A percentile compares a stretch with the other conserved stretches of the same genome.
Conservation (phyloP, 2,113 vertebrate species). For the Hipposideros armiger region DNA sequence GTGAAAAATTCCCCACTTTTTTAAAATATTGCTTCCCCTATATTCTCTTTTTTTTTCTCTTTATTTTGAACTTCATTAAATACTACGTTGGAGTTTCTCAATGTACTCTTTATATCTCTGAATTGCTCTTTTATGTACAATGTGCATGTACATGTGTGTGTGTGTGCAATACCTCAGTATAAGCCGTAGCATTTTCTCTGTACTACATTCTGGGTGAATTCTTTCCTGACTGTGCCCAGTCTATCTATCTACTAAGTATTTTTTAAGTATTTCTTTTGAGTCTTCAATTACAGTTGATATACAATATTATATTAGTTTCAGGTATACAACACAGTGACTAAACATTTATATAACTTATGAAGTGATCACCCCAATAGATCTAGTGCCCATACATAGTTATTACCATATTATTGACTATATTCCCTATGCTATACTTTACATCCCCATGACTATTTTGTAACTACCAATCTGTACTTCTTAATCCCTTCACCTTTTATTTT, state of each 20-base stretch:
- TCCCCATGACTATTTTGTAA: no score
- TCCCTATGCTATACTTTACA: no score
- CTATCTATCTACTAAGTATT: background rate
- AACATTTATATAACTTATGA: no score
- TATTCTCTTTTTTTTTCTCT: background rate
- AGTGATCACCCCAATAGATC: no score
- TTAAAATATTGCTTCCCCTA: background rate
- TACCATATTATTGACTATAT: no score
- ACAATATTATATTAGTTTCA: no score
- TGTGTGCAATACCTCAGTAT: background rate
- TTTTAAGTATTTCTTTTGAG: background rate
- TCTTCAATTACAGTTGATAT: no score
- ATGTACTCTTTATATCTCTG: background rate
- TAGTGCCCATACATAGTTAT: no score
- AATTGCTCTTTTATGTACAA: background rate
- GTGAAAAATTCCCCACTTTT: background rate
- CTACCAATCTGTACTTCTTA: no score
- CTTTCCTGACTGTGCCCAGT: background rate
- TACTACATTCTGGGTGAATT: background rate
- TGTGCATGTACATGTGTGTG: background rate
- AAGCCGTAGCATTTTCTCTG: background rate
- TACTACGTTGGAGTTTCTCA: background rate
- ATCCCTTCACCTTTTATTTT: no score
- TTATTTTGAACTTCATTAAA: background rate
- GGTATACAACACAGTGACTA: no score